Conservation (phyloP, 2,888 invertebrate species). For the Drosophila kanekoi region DNA sequence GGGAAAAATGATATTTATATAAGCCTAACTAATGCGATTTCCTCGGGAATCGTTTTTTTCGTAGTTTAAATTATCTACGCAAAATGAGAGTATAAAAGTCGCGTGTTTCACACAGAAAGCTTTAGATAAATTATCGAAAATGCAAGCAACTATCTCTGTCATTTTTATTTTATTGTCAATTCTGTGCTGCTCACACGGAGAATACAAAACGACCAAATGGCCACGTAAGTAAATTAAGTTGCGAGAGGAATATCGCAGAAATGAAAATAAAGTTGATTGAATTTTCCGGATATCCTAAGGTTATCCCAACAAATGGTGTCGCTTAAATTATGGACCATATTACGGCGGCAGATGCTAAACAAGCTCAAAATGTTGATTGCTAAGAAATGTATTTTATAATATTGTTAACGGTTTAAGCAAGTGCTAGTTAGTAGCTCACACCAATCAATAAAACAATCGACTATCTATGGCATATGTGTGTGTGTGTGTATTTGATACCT, state of each 20-base stretch:
- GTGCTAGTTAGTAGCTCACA: too few species aligned
- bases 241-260: too few species aligned
- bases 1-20: too few species aligned
- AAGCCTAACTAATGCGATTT: too few species aligned
- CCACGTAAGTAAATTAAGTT: neutral
- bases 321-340: slow-evolving; percentile 12
- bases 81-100: neutral
- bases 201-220: neutral
- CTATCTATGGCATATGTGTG: neutral
- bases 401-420: too few species aligned
- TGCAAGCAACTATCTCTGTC: neutral
- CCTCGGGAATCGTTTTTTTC: too few species aligned
- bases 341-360: slow-evolving; percentile 7
- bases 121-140: neutral
- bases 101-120: too few species aligned
- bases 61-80: too few species aligned
- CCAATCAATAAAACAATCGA: neutral
- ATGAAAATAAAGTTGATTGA: neutral
- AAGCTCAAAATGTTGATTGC: neutral
- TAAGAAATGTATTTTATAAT: neutral
- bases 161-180: neutral
- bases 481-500: neutral
- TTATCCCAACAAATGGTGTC: slow-evolving; percentile 18
- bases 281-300: neutral
- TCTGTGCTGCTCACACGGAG: neutral